Evolutionary conservation across 2,888 invertebrate genomes (phyloP).

Genomic region (Cerastis leucographa): DNA sequence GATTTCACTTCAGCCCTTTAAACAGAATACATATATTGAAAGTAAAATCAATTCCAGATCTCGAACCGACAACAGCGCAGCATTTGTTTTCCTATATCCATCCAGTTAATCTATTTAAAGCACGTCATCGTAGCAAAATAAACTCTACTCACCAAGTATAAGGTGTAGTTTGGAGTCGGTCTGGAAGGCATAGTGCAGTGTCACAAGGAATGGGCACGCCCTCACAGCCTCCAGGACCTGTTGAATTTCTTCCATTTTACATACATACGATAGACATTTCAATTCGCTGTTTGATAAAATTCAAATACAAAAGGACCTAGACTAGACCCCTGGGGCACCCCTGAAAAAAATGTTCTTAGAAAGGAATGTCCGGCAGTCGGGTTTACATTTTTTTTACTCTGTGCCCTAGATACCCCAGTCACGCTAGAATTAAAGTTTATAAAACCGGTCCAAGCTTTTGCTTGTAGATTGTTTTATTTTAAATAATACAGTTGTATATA

Average conservation of each 20-base stretch:
- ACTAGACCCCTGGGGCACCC: conserved; percentile 58
- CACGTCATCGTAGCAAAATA: conserved; percentile 33
- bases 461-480: not conserved
- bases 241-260: conserved; percentile 64
- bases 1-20: not conserved
- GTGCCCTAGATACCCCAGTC: conserved; percentile 20
- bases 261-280: conserved; percentile 41
- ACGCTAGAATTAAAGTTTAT: conserved; percentile 18
- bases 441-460: conserved; percentile 20
- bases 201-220: conserved; percentile 98
- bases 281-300: conserved; percentile 43
- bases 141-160: conserved; percentile 95
- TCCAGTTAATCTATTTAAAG: not conserved
- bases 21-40: not conserved
- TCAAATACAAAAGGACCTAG: conserved; percentile 47
- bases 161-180: conserved; percentile 99
- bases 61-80: not conserved
- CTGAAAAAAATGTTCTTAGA: conserved; percentile 24
- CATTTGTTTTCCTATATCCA: conserved; percentile 27
- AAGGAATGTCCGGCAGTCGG: conserved; percentile 7
- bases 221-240: conserved; percentile 98
- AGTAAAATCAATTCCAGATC: conserved; percentile 20
- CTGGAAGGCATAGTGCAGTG: conserved; percentile 99
- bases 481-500: conserved; percentile 8
- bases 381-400: conserved; percentile 10